A percentile compares a stretch with the other conserved stretches of the same genome.
These are phyloP conservation scores for Nansenia antarctica DNA, from an alignment of 2,113 vertebrate genomes.

Conservation along the genomic window DNA sequence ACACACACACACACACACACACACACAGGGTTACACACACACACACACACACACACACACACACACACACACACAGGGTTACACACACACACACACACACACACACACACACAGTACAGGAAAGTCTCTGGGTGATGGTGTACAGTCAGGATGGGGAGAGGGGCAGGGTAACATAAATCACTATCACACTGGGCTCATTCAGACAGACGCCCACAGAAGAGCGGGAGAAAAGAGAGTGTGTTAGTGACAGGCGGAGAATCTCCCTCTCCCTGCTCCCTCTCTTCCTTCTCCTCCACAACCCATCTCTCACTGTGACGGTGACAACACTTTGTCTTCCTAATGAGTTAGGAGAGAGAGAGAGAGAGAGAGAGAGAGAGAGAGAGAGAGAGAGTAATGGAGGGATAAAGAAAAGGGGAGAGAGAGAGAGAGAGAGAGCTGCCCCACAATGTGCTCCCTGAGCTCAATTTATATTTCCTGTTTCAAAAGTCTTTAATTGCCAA, in stretches of 20 bases:
- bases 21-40: no score
- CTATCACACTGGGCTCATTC: neutral
- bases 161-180: neutral
- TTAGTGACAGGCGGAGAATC: neutral
- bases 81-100: no score
- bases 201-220: neutral
- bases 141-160: no score
- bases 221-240: neutral
- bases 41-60: no score
- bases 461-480: constrained; percentile 37
- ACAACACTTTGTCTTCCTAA: constrained; percentile 64
- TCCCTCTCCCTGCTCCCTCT: neutral
- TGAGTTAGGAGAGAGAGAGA: constrained; percentile 45
- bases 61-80: no score
- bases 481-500: constrained; percentile 56
- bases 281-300: neutral
- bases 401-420: neutral
- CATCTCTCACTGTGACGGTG: constrained; percentile 42
- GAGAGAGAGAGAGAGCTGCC: constrained; percentile 13
- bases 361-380: neutral
- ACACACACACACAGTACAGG: neutral
- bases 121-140: neutral
- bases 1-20: no score
- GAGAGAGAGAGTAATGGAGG: neutral
- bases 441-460: constrained; percentile 27